Conservation (phyloP, 2,113 vertebrate genomes). For the Ptychochromis oligacanthus region DNA sequence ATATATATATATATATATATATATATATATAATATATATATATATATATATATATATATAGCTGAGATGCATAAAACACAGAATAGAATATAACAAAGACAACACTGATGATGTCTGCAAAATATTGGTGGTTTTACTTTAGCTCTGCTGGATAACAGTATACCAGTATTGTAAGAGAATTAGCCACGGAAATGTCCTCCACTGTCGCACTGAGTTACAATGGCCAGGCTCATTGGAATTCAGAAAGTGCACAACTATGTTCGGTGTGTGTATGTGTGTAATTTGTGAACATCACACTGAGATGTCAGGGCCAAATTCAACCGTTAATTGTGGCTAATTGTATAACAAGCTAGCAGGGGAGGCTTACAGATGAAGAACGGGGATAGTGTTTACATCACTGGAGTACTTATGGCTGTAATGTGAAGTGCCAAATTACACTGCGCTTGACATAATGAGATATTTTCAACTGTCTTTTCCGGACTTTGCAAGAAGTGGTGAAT, state of each 20-base stretch:
- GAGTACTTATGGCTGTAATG: constrained; percentile 22
- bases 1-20: no score
- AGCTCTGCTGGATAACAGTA: neutral
- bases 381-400: constrained; percentile 37
- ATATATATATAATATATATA: no score
- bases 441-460: constrained; percentile 19
- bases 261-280: constrained; percentile 38
- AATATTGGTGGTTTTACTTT: neutral
- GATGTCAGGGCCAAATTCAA: constrained; percentile 61
- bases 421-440: constrained; percentile 23
- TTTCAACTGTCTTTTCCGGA: neutral
- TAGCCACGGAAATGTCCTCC: constrained; percentile 26
- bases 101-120: neutral
- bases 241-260: constrained; percentile 13
- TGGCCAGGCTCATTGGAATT: constrained; percentile 38
- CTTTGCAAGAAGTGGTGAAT: neutral
- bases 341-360: constrained; percentile 34
- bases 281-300: constrained; percentile 41
- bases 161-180: neutral
- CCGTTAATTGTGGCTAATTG: constrained; percentile 67
- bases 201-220: constrained; percentile 34
- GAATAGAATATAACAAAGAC: neutral
- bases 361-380: constrained; percentile 10
- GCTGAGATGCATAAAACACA: neutral
- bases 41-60: neutral